phyloP scores from a whole-genome alignment of 2,113 vertebrate species.

The Larimichthys crocea region DNA sequence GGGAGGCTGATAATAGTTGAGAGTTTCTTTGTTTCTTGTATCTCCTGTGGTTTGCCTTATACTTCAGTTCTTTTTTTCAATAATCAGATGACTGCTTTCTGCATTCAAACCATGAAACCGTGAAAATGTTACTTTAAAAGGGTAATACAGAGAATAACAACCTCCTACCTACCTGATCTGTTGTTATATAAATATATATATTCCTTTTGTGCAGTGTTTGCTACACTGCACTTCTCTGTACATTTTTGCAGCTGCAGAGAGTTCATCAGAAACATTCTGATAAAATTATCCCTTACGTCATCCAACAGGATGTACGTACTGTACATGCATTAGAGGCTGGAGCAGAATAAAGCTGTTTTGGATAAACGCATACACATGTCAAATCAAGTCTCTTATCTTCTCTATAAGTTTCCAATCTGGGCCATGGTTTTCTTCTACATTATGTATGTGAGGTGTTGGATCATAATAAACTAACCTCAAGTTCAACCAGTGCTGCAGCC shows the following conservation, averaged over 20 bases:
- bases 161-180: no score
- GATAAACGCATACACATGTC: slow-evolving; percentile 29
- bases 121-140: neutral
- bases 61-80: neutral
- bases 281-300: slow-evolving; percentile 34
- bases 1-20: neutral
- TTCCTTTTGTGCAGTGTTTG: neutral
- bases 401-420: neutral
- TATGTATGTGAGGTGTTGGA: neutral
- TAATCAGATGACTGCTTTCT: neutral
- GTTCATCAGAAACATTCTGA: slow-evolving; percentile 15
- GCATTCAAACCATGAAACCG: neutral
- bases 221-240: neutral
- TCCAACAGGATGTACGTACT: slow-evolving; percentile 31
- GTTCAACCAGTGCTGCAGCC: slow-evolving; percentile 95
- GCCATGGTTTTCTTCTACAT: neutral
- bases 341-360: slow-evolving; percentile 9
- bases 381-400: slow-evolving; percentile 3
- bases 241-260: slow-evolving; percentile 25
- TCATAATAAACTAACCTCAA: slow-evolving; percentile 88
- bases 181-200: neutral
- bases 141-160: neutral
- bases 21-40: neutral
- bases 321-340: slow-evolving; percentile 14
- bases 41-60: neutral